Evolutionary conservation across 2,888 invertebrate species (phyloP), one percentile per base, ranked within the genome.

Genomic region (Aporophyla nigra): DNA sequence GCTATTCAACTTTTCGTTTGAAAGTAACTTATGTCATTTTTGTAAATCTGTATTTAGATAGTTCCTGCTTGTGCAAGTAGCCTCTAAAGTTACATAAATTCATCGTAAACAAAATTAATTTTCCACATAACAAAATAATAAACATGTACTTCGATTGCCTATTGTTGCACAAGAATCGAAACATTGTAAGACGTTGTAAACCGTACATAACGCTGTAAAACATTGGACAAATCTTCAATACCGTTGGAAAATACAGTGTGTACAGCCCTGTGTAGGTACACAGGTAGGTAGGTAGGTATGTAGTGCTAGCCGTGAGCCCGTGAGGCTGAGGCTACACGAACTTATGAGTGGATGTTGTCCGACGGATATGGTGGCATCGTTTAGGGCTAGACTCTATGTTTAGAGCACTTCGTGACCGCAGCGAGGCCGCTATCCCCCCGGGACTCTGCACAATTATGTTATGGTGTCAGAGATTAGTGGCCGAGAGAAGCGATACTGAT

Each of bases 291-390:
- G 68, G 70, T 74, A 77, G 82, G 78, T 84, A 85, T 84, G 88
- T 84, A 85, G 82, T 46, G 27, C 62, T 71, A 68, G 82, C 85
- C 83, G 73, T 84, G 87, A 84, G 82, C 90, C 90, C 88, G 89
- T 87, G 91, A 91, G 90, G 89, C 90, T 86, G 81, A 71, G 86
- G 90, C 91, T 91, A 92, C 92, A 91, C 90, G 89, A 91, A 91
- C 90, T 91, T 92, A 92, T 92, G 92, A 92, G 92, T 91, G 91
- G 91, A 91, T 92, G 91, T 90, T 90, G 92, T 89, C 90, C 90
- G 93, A 93, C 94, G 94, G 94, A 95, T 95, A 96, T 95, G 95
- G 95, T 95, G 94, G 94, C 95, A 94, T 94, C 94, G 94, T 94
- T 95, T 95, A 93, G 93, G 93, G 92, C 92, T 93, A 91, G 93